These are phyloP conservation scores for Cecropterus lyciades DNA, from an alignment of 1,140 invertebrate genomes.

Conservation along the genomic window DNA sequence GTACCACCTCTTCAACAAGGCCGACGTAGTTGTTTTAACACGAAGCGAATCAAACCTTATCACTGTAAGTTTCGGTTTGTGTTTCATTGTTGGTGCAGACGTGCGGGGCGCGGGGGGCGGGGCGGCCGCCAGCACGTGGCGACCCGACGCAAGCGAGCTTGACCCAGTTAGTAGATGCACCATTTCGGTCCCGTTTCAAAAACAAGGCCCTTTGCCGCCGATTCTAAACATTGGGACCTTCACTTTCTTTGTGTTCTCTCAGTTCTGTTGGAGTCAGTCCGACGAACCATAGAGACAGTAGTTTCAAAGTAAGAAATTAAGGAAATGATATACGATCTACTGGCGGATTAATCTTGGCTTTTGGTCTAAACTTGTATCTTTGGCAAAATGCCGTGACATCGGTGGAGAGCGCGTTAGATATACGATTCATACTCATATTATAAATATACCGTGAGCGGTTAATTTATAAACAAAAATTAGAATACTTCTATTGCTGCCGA, in stretches of 20 bases:
- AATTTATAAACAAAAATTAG: constrained; percentile 1
- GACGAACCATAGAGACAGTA: background rate
- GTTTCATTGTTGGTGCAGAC: constrained; percentile 18
- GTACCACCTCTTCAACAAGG: constrained; percentile 51
- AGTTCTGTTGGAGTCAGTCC: background rate
- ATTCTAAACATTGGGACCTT: constrained; percentile 44
- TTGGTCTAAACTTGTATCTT: constrained; percentile 45
- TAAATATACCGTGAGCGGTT: constrained; percentile 10
- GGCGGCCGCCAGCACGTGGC: constrained; percentile 66
- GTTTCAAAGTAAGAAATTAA: background rate
- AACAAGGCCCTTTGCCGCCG: constrained; percentile 60
- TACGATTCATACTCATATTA: constrained; percentile 11
- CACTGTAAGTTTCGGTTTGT: constrained; percentile 33
- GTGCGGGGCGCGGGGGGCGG: constrained; percentile 19
- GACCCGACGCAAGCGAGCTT: constrained; percentile 73
- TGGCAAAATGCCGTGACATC: constrained; percentile 47
- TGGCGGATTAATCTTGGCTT: constrained; percentile 36
- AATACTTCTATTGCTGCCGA: background rate
- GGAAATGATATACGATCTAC: constrained; percentile 10
- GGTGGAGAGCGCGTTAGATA: constrained; percentile 21
- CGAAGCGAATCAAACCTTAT: constrained; percentile 49
- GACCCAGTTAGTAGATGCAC: constrained; percentile 79
- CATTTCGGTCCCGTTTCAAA: constrained; percentile 70
- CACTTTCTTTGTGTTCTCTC: constrained; percentile 36
- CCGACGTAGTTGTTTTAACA: constrained; percentile 37